phyloP scores from a whole-genome alignment of 1,140 invertebrate species.

The Oncopeltus fasciatus region DNA sequence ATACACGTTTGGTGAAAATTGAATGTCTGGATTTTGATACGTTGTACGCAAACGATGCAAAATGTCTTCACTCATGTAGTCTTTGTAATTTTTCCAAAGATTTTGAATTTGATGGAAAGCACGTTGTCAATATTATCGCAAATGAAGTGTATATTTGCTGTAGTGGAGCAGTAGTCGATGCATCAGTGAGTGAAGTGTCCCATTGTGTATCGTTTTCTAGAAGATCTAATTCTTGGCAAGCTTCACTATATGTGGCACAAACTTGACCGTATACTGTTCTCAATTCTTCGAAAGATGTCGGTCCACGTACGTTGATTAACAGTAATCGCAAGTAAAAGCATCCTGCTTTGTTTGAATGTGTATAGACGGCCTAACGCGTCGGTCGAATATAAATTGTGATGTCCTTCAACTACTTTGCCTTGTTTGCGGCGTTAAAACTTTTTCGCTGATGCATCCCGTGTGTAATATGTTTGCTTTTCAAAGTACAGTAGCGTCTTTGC shows the following conservation, averaged over 20 bases:
- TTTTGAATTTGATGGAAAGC: slow-evolving; percentile 27
- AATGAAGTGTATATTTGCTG: slow-evolving; percentile 32
- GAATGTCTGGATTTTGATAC: slow-evolving; percentile 11
- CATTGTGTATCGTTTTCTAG: background rate
- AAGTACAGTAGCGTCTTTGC: too few species aligned
- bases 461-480: too few species aligned
- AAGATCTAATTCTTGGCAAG: too few species aligned
- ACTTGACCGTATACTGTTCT: background rate
- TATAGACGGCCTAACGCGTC: too few species aligned
- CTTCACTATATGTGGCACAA: background rate
- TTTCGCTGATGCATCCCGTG: too few species aligned
- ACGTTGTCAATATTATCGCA: too few species aligned
- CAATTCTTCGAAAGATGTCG: too few species aligned
- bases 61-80: slow-evolving; percentile 27
- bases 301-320: too few species aligned
- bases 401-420: too few species aligned
- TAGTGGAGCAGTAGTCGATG: slow-evolving; percentile 25
- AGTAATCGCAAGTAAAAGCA: background rate
- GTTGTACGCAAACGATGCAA: slow-evolving; percentile 9
- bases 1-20: slow-evolving; percentile 26
- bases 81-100: slow-evolving; percentile 30
- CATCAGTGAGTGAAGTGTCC: slow-evolving; percentile 27
- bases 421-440: too few species aligned
- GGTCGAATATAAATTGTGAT: too few species aligned
- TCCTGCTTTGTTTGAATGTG: too few species aligned